Evolutionary conservation across 2,888 invertebrate species (phyloP).

Genomic region (Lasius fuliginosus): DNA sequence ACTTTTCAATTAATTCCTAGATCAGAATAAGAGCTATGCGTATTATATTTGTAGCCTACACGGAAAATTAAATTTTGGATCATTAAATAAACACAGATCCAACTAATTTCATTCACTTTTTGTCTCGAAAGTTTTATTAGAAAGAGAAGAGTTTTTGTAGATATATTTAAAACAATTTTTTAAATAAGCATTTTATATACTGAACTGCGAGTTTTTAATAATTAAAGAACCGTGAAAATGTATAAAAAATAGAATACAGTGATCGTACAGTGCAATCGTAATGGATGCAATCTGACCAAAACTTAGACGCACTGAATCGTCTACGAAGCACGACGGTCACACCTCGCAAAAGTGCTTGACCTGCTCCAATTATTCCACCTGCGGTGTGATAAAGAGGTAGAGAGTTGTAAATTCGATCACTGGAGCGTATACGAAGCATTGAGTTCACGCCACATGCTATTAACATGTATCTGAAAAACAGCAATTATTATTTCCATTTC

Average conservation of each 20-base stretch:
- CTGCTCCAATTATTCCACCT: slow-evolving; percentile 86
- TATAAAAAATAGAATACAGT: slow-evolving; percentile 29
- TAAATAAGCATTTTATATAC: neutral
- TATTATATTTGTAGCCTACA: neutral
- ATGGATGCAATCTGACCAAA: slow-evolving; percentile 86
- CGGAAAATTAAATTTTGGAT: neutral
- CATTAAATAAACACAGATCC: neutral
- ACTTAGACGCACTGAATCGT: slow-evolving; percentile 86
- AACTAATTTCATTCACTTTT: neutral
- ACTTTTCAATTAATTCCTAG: neutral
- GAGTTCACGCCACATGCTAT: slow-evolving; percentile 83
- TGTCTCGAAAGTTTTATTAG: neutral
- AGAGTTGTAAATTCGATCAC: slow-evolving; percentile 86
- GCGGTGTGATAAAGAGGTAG: slow-evolving; percentile 87
- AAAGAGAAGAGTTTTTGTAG: neutral
- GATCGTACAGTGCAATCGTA: slow-evolving; percentile 86
- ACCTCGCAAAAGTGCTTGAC: slow-evolving; percentile 85
- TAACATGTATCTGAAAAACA: slow-evolving; percentile 84
- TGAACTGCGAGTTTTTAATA: neutral
- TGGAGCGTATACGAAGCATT: slow-evolving; percentile 82
- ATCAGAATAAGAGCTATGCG: neutral
- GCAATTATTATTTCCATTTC: neutral
- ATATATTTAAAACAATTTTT: neutral
- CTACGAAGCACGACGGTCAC: slow-evolving; percentile 85
- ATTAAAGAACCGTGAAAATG: neutral